Percentiles rank a stretch among this genome's conserved stretches.
Conservation (phyloP, 2,113 vertebrate species). For the Brienomyrus longianalis region DNA sequence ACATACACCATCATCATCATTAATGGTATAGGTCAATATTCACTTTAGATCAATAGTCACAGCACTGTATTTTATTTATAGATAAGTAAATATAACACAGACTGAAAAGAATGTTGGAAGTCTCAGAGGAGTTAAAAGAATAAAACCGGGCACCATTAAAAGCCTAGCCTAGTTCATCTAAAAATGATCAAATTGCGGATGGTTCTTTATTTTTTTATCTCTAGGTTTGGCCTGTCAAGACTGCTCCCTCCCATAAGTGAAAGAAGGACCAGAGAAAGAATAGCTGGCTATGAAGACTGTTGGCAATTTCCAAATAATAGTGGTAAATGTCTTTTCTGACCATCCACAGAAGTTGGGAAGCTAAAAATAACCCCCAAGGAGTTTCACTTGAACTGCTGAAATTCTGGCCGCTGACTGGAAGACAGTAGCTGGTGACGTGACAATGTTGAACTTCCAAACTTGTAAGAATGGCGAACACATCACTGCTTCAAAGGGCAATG, state of each 20-base stretch:
- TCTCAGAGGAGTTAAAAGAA: neutral
- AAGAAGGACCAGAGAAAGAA: neutral
- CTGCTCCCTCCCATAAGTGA: neutral
- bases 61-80: neutral
- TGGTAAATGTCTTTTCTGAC: neutral
- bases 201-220: too few species aligned
- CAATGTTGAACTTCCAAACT: too few species aligned
- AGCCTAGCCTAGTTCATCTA: neutral
- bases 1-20: neutral
- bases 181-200: neutral
- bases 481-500: too few species aligned
- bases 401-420: neutral
- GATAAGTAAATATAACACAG: neutral
- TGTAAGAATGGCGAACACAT: too few species aligned
- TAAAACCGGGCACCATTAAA: neutral
- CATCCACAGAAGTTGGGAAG: neutral
- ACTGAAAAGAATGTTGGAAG: neutral
- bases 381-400: neutral
- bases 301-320: neutral
- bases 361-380: neutral
- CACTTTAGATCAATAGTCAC: neutral
- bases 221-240: neutral
- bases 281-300: neutral
- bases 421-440: neutral
- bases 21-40: neutral